phyloP scores from a whole-genome alignment of 1,140 invertebrate species.

The Drosophila trapezifrons region DNA sequence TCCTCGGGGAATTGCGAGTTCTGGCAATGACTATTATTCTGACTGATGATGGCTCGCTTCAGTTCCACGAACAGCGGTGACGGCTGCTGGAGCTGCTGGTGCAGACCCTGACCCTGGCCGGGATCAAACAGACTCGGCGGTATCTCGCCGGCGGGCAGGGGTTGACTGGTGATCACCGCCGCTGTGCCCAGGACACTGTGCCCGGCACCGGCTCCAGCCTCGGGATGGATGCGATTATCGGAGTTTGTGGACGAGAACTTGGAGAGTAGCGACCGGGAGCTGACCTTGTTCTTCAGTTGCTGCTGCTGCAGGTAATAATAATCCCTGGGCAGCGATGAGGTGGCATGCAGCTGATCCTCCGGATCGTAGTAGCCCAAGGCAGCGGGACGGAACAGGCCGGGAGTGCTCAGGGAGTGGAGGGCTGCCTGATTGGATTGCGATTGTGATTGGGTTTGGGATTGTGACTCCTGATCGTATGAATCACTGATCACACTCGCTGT shows the following conservation, averaged over 20 bases:
- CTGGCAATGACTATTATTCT: slow-evolving; percentile 16
- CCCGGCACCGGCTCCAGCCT: slow-evolving; percentile 31
- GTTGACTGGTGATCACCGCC: slow-evolving; percentile 73
- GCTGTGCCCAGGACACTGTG: slow-evolving; percentile 56
- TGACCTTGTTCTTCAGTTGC: slow-evolving; percentile 78
- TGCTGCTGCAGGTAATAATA: slow-evolving; percentile 81
- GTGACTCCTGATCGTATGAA: slow-evolving; percentile 67
- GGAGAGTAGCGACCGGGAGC: slow-evolving; percentile 68
- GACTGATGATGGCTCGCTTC: slow-evolving; percentile 73
- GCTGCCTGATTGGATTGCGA: slow-evolving; percentile 61
- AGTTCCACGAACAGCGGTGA: slow-evolving; percentile 69
- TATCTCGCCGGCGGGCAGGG: slow-evolving; percentile 50
- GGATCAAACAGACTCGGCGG: slow-evolving; percentile 59
- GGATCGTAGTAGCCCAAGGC: slow-evolving; percentile 74
- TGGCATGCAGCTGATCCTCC: slow-evolving; percentile 75
- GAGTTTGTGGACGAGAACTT: slow-evolving; percentile 77
- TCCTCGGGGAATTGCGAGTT: neutral
- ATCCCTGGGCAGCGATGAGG: slow-evolving; percentile 77
- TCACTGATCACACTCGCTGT: slow-evolving; percentile 74
- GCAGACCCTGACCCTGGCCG: slow-evolving; percentile 5
- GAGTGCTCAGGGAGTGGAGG: slow-evolving; percentile 70
- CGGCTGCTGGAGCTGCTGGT: slow-evolving; percentile 36
- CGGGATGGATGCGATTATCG: slow-evolving; percentile 80
- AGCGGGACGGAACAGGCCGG: slow-evolving; percentile 64
- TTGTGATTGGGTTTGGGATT: slow-evolving; percentile 58